Evolutionary conservation across 2,888 invertebrate species (phyloP).

Genomic region (Pristionchus fissidentatus): DNA sequence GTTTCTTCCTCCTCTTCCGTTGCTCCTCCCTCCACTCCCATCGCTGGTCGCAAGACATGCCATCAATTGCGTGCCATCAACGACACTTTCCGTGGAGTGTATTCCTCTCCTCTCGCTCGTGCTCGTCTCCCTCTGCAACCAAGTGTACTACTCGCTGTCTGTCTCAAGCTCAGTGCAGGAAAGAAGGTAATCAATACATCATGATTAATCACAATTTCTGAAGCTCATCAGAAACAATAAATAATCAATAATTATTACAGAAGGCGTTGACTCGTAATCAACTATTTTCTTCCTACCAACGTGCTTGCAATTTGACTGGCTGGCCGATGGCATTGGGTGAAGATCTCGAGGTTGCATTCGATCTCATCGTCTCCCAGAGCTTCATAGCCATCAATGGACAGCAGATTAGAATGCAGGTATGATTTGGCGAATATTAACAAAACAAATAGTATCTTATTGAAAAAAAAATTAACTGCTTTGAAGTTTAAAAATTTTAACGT

Average conservation of each 20-base stretch:
- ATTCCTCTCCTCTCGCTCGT: conserved; percentile 51
- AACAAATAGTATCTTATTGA: too few species aligned
- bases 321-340: conserved; percentile 20
- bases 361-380: conserved; percentile 23
- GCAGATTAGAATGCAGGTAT: conserved; percentile 38
- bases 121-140: conserved; percentile 67
- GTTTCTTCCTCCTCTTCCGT: not conserved
- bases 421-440: not conserved
- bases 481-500: not conserved
- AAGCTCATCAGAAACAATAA: too few species aligned
- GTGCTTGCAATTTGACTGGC: conserved; percentile 52
- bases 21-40: not conserved
- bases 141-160: conserved; percentile 61
- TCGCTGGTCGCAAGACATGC: not conserved
- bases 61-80: conserved; percentile 12
- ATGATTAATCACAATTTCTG: not conserved
- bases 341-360: conserved; percentile 40
- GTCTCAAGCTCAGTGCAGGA: conserved; percentile 56
- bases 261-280: conserved; percentile 55
- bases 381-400: conserved; percentile 11
- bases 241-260: conserved; percentile 45
- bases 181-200: conserved; percentile 55
- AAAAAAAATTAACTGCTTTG: not conserved
- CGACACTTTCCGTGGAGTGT: not conserved
- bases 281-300: conserved; percentile 58